Evolutionary conservation across 2,113 vertebrate genomes (phyloP).

Genomic region (Campylomormyrus numenius): DNA sequence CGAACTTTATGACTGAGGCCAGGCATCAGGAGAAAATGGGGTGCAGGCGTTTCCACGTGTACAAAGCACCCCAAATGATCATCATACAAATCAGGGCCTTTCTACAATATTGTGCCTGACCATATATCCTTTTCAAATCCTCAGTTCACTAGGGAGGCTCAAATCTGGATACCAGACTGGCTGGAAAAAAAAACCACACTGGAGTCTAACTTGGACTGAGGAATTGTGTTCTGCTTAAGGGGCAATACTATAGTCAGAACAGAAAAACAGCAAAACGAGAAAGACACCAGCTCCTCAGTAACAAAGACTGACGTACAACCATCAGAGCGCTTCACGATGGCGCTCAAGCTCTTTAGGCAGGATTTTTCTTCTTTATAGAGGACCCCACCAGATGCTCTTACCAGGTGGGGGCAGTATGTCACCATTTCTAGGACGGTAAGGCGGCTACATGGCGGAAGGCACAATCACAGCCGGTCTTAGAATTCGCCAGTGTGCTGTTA

Average conservation of each 20-base stretch:
- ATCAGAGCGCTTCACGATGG: neutral
- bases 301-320: neutral
- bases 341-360: neutral
- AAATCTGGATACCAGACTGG: neutral
- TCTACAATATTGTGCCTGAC: neutral
- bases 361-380: neutral
- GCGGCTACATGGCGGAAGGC: neutral
- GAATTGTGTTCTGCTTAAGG: neutral
- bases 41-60: neutral
- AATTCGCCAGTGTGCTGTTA: constrained; percentile 33
- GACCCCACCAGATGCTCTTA: neutral
- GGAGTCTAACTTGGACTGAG: neutral
- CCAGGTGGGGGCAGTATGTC: constrained; percentile 45
- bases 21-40: neutral
- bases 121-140: neutral
- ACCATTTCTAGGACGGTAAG: constrained; percentile 10
- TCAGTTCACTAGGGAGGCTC: neutral
- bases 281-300: neutral
- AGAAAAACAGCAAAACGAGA: neutral
- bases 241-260: neutral
- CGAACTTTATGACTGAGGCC: neutral
- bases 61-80: neutral
- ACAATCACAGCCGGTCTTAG: constrained; percentile 29
- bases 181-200: neutral
- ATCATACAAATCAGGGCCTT: neutral